Evolutionary conservation across 2,888 invertebrate species (phyloP).

Genomic region (Drosophila koepferae): DNA sequence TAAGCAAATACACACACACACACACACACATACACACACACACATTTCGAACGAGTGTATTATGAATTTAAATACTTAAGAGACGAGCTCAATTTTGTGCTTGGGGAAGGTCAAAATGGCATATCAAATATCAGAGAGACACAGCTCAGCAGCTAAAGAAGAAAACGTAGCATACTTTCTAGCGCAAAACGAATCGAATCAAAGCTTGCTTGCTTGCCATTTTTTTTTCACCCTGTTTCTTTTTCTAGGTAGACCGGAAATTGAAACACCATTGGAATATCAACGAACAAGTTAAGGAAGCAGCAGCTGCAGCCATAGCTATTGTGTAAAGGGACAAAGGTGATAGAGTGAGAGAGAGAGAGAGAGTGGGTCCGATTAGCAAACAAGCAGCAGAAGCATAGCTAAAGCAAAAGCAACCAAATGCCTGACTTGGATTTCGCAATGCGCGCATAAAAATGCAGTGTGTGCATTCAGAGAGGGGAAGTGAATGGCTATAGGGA

Average conservation of each 20-base stretch:
- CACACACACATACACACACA: not conserved
- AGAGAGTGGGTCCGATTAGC: slow-evolving; percentile 45
- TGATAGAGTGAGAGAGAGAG: not conserved
- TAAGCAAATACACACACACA: slow-evolving; percentile 2
- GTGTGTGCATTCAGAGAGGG: slow-evolving; percentile 50
- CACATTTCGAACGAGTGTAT: not conserved
- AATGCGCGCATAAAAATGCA: slow-evolving; percentile 64
- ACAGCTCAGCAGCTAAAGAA: not conserved
- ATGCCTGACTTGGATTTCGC: slow-evolving; percentile 52
- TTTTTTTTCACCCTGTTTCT: not conserved
- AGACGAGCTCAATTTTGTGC: slow-evolving; percentile 3
- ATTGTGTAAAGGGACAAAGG: not conserved
- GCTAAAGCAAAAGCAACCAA: slow-evolving; percentile 22
- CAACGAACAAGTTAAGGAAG: slow-evolving; percentile 43
- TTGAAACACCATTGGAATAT: slow-evolving; percentile 66
- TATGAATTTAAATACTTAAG: slow-evolving; percentile 23
- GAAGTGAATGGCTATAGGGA: not conserved
- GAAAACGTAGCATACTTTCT: slow-evolving; percentile 30
- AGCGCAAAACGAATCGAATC: slow-evolving; percentile 30
- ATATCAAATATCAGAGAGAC: slow-evolving; percentile 32
- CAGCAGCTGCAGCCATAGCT: not conserved
- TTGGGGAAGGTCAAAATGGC: slow-evolving; percentile 2
- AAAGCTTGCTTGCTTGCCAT: slow-evolving; percentile 1
- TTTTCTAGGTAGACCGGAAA: slow-evolving; percentile 46
- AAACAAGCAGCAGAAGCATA: slow-evolving; percentile 46